phyloP scores from a whole-genome alignment of 1,140 invertebrate genomes.

The Calephelis nemesis region DNA sequence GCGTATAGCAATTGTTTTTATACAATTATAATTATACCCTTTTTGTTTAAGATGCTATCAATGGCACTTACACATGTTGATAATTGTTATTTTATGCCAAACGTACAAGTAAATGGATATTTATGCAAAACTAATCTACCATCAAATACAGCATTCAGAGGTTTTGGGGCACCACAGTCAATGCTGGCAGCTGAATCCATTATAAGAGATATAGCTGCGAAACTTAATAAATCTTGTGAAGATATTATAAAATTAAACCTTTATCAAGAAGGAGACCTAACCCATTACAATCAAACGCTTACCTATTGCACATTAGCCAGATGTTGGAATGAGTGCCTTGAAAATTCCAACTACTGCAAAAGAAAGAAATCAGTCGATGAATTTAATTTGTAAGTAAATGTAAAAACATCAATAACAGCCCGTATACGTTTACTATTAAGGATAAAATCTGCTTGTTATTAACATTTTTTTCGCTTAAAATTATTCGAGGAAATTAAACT shows the following conservation, averaged over 20 bases:
- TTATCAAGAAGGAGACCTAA: conserved; percentile 85
- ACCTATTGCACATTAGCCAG: conserved; percentile 47
- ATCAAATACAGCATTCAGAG: conserved; percentile 89
- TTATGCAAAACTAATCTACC: conserved; percentile 78
- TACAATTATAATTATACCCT: background rate
- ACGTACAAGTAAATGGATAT: too few species aligned
- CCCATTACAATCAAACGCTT: conserved; percentile 85
- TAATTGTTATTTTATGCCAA: conserved; percentile 38
- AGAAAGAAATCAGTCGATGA: conserved; percentile 77
- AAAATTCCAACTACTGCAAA: conserved; percentile 79
- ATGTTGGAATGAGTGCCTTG: conserved; percentile 85
- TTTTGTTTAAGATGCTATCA: conserved; percentile 79
- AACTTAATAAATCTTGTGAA: conserved; percentile 74
- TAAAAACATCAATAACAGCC: too few species aligned
- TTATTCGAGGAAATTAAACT: too few species aligned
- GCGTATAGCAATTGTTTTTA: too few species aligned
- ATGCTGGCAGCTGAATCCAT: conserved; percentile 86
- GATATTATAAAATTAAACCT: conserved; percentile 81
- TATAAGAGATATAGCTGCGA: conserved; percentile 82
- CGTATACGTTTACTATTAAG: too few species aligned
- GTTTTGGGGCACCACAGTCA: conserved; percentile 88
- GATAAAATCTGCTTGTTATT: too few species aligned
- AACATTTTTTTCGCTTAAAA: too few species aligned
- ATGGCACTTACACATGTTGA: conserved; percentile 82
- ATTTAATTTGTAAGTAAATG: conserved; percentile 81